phyloP scores from a whole-genome alignment of 2,113 vertebrate species.

The Callospermophilus lateralis region DNA sequence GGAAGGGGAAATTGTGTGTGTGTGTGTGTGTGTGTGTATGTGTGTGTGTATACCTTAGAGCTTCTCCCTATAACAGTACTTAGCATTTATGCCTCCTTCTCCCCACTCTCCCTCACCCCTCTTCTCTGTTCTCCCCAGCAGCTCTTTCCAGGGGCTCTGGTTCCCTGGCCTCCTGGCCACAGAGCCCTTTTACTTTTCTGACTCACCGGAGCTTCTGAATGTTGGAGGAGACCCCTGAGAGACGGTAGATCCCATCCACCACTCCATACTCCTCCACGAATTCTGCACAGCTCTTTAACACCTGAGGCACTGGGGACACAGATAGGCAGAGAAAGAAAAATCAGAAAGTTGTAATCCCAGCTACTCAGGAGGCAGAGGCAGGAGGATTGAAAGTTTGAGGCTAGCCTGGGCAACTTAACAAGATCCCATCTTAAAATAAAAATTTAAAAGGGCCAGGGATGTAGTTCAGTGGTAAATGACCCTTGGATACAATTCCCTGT shows the following conservation, averaged over 20 bases:
- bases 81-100: background rate
- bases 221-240: conserved; percentile 97
- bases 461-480: too few relatives aligned
- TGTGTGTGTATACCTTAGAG: background rate
- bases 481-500: too few relatives aligned
- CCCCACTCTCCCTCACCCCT: background rate
- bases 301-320: conserved; percentile 91
- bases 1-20: too few relatives aligned
- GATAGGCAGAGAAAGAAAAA: background rate
- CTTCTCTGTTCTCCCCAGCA: background rate
- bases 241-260: conserved; percentile 96
- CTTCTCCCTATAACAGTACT: background rate
- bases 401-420: too few relatives aligned
- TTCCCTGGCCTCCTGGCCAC: background rate
- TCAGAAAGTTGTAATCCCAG: background rate
- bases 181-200: background rate
- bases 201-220: conserved; percentile 94
- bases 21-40: background rate
- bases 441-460: too few relatives aligned
- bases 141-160: background rate
- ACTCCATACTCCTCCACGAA: conserved; percentile 95
- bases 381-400: too few relatives aligned
- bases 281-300: conserved; percentile 92
- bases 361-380: too few relatives aligned
- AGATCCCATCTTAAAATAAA: too few relatives aligned